Evolutionary conservation across 2,113 vertebrate genomes (phyloP).

Genomic region (Neopipo cinnamomea): DNA sequence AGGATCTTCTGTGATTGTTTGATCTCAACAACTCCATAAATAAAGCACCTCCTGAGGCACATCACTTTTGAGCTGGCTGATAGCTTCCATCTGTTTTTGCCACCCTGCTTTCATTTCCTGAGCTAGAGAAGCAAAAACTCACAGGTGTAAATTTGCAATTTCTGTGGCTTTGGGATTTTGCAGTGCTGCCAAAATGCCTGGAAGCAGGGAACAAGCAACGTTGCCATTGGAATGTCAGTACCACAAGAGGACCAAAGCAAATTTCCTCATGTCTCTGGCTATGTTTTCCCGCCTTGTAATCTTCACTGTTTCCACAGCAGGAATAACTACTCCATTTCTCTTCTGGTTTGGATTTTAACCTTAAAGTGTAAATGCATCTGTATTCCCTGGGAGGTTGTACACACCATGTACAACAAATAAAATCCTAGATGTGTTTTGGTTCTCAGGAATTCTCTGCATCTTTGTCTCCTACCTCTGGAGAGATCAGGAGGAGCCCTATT

Average conservation of each 20-base stretch:
- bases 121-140: not conserved
- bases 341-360: not conserved
- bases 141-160: not conserved
- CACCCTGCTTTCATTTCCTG: not conserved
- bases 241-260: not conserved
- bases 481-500: accelerated
- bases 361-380: not conserved
- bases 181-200: not conserved
- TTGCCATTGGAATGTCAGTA: not conserved
- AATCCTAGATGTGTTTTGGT: not conserved
- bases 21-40: not conserved
- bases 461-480: not conserved
- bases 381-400: not conserved
- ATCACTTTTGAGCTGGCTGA: not conserved
- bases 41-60: not conserved
- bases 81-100: not conserved
- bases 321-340: not conserved
- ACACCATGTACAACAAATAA: not conserved
- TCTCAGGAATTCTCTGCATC: not conserved
- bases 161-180: not conserved
- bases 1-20: not conserved
- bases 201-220: not conserved
- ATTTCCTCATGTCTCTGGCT: not conserved
- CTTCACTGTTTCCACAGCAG: not conserved
- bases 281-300: not conserved